Evolutionary conservation across 2,888 invertebrate genomes (phyloP).

Genomic region (Trachelus tabidus): DNA sequence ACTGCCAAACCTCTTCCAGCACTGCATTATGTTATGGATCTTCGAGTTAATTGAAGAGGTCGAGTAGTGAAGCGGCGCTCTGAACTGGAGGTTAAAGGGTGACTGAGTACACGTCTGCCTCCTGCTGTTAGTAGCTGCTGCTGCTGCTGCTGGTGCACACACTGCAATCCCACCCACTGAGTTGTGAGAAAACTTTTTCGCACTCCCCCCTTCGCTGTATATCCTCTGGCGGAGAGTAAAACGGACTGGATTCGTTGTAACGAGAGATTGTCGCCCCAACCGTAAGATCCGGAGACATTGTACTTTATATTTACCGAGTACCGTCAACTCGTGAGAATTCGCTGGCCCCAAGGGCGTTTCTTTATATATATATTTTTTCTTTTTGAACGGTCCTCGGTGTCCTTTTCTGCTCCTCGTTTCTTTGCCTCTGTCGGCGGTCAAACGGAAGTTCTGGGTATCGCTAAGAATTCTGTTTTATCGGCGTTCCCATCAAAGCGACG

Average conservation of each 20-base stretch:
- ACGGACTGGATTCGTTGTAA: not conserved
- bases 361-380: not conserved
- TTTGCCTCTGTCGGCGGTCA: not conserved
- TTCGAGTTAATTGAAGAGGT: constrained; percentile 8
- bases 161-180: not conserved
- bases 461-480: not conserved
- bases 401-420: not conserved
- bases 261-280: not conserved
- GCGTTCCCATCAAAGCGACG: not conserved
- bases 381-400: not conserved
- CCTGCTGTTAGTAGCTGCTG: not conserved
- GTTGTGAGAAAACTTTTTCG: not conserved
- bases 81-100: not conserved
- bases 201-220: not conserved
- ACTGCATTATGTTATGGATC: not conserved
- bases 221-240: not conserved
- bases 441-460: not conserved
- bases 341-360: not conserved
- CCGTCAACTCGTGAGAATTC: not conserved
- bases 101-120: not conserved
- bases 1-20: not conserved
- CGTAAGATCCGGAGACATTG: constrained; percentile 7
- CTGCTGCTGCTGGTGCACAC: not conserved
- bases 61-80: not conserved
- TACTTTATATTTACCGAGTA: constrained; percentile 2